Percentiles rank a stretch among this genome's conserved stretches.
Conservation (phyloP, 2,113 vertebrate species). For the Myocastor coypus region DNA sequence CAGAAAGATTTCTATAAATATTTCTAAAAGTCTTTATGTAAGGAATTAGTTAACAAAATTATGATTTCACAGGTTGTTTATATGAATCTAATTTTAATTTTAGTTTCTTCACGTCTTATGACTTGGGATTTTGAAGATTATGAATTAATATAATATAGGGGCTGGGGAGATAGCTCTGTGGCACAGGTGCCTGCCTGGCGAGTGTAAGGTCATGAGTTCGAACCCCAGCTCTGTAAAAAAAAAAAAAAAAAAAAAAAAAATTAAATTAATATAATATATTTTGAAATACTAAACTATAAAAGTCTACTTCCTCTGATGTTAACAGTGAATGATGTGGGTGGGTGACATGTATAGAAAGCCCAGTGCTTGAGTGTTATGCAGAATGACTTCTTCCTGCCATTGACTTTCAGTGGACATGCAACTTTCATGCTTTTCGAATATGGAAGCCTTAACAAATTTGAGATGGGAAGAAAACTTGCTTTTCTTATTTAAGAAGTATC, state of each 20-base stretch:
- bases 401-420: constrained; percentile 27
- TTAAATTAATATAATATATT: no score
- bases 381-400: neutral
- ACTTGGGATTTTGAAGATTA: constrained; percentile 40
- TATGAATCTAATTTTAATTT: constrained; percentile 41
- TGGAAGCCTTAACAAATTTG: constrained; percentile 4
- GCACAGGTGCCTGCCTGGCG: no score
- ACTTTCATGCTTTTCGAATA: neutral
- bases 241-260: no score
- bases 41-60: neutral
- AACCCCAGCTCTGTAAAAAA: no score
- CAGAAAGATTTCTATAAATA: constrained; percentile 40
- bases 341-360: neutral
- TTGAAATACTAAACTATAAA: constrained; percentile 42
- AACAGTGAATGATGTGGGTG: neutral
- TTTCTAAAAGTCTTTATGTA: constrained; percentile 37
- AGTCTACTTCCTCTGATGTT: constrained; percentile 37
- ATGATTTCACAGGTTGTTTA: constrained; percentile 26
- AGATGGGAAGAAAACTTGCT: constrained; percentile 1
- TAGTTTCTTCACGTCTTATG: constrained; percentile 19
- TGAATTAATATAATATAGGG: constrained; percentile 36
- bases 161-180: no score
- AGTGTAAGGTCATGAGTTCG: no score
- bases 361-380: neutral
- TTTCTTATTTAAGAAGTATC: constrained; percentile 48